Base-by-base conservation (phyloP, 2,888 invertebrate species). In the Hecatera dysodea region DNA sequence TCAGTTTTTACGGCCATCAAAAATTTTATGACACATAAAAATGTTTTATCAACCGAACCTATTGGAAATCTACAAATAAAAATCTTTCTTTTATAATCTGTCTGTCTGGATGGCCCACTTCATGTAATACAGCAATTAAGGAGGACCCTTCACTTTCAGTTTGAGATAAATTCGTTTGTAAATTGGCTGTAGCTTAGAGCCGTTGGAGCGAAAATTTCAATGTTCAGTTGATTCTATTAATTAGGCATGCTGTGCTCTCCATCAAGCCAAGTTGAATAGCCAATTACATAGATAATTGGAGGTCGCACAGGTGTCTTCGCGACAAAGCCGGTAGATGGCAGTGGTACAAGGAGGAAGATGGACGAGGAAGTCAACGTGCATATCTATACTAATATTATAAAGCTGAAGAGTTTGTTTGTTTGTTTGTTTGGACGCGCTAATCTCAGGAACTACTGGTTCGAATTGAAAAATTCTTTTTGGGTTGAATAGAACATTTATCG, bases 271-370 rank as follows among this genome's bases (percentile, higher is more conserved):
- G 88, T 92, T 95, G 94, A 95, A 95, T 95, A 93, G 94, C 94
- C 95, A 95, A 95, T 95, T 96, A 95, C 93, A 94, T 87, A 92
- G 94, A 92, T 95, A 95, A 96, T 96, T 95, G 95, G 92, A 90
- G 93, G 94, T 93, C 92, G 92, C 90, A 90, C 92, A 94, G 95
- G 94, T 95, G 93, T 92, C 94, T 93, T 88, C 86, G 85, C 87
- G 90, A 93, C 91, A 92, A 92, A 92, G 92, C 89, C 85, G 83
- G 46, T 70, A 82, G 72, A n/a, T 48, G 9, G 75, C 52, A n/a
- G 70, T 76, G 88, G 87, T 75, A 57, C 73, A 64, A 83, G 83
- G 5, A n/a, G 72, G 11, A 12, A 59, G 60, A 53, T 29, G 11
- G 9, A 52, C 17, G 66, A 60, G 50, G 44, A 24, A 39, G 12